These are phyloP conservation scores for Lasiurus cinereus DNA, from an alignment of 2,113 vertebrate species.

Conservation along the genomic window DNA sequence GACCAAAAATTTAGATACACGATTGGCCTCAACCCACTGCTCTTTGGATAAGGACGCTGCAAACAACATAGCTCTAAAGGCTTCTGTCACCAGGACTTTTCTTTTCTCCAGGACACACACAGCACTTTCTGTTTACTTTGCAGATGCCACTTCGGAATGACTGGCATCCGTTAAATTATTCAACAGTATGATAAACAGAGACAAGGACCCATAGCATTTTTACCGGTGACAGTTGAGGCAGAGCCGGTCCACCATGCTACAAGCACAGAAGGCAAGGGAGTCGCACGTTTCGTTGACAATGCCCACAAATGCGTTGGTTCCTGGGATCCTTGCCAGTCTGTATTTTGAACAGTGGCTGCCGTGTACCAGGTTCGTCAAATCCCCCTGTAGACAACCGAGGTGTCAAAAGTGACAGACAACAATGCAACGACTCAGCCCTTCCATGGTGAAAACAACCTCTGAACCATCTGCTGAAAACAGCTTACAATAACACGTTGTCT, in stretches of 20 bases:
- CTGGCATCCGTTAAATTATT: background rate
- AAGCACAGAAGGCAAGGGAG: slow-evolving; percentile 98
- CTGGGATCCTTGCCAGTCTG: slow-evolving; percentile 95
- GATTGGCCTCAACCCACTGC: background rate
- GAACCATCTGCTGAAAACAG: background rate
- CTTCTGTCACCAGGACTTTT: background rate
- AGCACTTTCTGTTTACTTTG: background rate
- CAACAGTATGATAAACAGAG: background rate
- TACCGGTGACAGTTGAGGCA: slow-evolving; percentile 99
- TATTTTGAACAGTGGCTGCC: slow-evolving; percentile 99
- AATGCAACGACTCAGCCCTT: background rate
- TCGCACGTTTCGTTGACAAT: slow-evolving; percentile 99
- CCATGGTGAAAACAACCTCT: background rate
- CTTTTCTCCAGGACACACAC: background rate
- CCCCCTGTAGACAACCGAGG: slow-evolving; percentile 88
- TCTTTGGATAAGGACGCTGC: background rate
- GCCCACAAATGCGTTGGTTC: slow-evolving; percentile 97
- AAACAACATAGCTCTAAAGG: background rate
- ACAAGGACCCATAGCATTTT: background rate
- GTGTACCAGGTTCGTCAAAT: slow-evolving; percentile 97
- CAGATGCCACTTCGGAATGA: background rate
- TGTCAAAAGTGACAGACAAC: background rate
- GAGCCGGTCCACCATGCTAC: slow-evolving; percentile 98
- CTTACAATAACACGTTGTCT: background rate
- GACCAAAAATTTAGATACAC: background rate